A percentile compares a stretch with the other conserved stretches of the same genome.
These are phyloP conservation scores for Gouania willdenowi DNA, from an alignment of 2,797 vertebrate species.

Conservation along the genomic window DNA sequence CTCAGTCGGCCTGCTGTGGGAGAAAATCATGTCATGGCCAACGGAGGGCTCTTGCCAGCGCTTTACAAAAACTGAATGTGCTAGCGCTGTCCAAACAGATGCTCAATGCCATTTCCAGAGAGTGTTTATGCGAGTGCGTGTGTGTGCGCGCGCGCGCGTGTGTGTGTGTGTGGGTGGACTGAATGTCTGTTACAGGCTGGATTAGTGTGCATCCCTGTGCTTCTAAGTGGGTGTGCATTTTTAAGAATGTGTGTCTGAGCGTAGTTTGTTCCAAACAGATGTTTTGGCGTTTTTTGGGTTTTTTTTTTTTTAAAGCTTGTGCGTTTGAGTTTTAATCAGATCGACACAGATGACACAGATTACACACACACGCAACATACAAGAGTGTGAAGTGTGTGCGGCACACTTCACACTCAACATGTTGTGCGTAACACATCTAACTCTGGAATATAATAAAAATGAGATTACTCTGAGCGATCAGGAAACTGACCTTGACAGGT, in stretches of 20 bases:
- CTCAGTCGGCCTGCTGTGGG: slow-evolving; percentile 49
- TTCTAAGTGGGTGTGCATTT: slow-evolving; percentile 16
- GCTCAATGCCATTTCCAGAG: slow-evolving; percentile 57
- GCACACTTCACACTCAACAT: slow-evolving; percentile 12
- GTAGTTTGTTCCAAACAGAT: slow-evolving; percentile 54
- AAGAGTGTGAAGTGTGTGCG: not conserved
- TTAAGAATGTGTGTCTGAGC: slow-evolving; percentile 11
- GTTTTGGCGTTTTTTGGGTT: too few species aligned
- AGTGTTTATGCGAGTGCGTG: slow-evolving; percentile 22
- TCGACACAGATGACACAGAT: slow-evolving; percentile 38
- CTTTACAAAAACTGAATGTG: slow-evolving; percentile 51
- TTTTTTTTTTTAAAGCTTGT: slow-evolving; percentile 15
- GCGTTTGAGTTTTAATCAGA: slow-evolving; percentile 40
- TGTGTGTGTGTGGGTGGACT: slow-evolving; percentile 1
- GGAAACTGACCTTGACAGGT: too few species aligned
- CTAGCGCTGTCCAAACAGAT: slow-evolving; percentile 62
- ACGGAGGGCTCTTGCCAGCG: slow-evolving; percentile 43
- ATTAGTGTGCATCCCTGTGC: slow-evolving; percentile 1
- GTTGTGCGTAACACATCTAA: slow-evolving; percentile 1
- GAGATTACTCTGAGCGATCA: too few species aligned
- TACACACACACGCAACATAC: not conserved
- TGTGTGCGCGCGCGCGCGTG: not conserved
- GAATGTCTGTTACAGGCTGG: not conserved
- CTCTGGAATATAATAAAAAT: too few species aligned
- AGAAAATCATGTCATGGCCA: slow-evolving; percentile 46